Evolutionary conservation across 2,888 invertebrate species (phyloP), one percentile per base, ranked within the genome.

Genomic region (Lepidocyrtinus sp.): DNA sequence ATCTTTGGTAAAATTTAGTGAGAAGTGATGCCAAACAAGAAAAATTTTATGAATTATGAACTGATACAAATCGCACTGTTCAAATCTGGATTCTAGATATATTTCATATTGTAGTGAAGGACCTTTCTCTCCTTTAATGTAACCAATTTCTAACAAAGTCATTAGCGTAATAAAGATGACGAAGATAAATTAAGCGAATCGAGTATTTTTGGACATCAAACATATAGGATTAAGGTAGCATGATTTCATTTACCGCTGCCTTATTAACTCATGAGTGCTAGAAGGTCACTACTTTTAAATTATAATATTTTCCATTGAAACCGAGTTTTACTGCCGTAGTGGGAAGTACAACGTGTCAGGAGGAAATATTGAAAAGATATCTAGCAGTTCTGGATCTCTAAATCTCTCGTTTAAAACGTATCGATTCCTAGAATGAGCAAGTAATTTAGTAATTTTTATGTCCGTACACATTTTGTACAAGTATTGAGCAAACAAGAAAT

Each of bases 51-150:
- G 55, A 55, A 55, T 55, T 55, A 55, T n/a, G 55, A n/a, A 7
- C 55, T 55, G 55, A 55, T 55, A 55, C 55, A 55, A 55, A 55
- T 55, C 55, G 55, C 55, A 55, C 55, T n/a, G 9, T 36, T 36
- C 36, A n/a, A n/a, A n/a, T n/a, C n/a, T n/a, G n/a, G n/a, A n/a
- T n/a, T n/a, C n/a, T n/a, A n/a, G n/a, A n/a, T n/a, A n/a, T n/a
- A n/a, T n/a, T n/a, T n/a, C n/a, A n/a, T n/a, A n/a, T n/a, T n/a
- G n/a, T n/a, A n/a, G n/a, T n/a, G n/a, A n/a, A n/a, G n/a, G n/a
- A n/a, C n/a, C n/a, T n/a, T n/a, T n/a, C n/a, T n/a, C n/a, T n/a
- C n/a, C n/a, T n/a, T n/a, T n/a, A n/a, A 7, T 36, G 36, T 7
- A 36, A 36, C 12, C 12, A 7, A 36, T 36, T 36, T 36, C 12